These are phyloP conservation scores for Axea sp. DNA, from an alignment of 2,888 invertebrate genomes.

Conservation along the genomic window DNA sequence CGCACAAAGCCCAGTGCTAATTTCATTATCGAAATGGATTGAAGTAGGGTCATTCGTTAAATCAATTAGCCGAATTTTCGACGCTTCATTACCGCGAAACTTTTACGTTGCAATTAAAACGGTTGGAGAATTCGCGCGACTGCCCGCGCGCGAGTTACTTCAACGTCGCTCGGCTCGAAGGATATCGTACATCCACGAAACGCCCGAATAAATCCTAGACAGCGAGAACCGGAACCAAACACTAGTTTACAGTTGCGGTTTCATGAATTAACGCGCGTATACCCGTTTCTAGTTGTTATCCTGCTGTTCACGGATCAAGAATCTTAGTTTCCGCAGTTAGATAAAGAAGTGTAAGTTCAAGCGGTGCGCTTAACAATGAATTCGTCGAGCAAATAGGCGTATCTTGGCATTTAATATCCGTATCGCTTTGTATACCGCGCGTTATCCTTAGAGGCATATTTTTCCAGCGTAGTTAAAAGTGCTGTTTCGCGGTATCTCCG, in stretches of 20 bases:
- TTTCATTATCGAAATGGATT: conserved; percentile 38
- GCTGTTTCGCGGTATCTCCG: too few species aligned
- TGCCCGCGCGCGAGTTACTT: too few species aligned
- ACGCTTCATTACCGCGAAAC: conserved; percentile 18
- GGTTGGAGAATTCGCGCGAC: too few species aligned
- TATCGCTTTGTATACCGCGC: not conserved
- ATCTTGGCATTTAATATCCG: conserved; percentile 27
- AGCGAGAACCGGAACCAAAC: conserved; percentile 46
- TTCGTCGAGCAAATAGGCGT: conserved; percentile 25
- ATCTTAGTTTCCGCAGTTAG: conserved; percentile 57
- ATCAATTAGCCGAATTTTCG: conserved; percentile 32
- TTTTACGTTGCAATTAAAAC: conserved; percentile 24
- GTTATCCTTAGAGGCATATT: conserved; percentile 15
- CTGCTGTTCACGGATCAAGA: conserved; percentile 63
- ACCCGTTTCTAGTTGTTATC: conserved; percentile 53
- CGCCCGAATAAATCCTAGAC: conserved; percentile 58
- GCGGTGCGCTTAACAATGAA: conserved; percentile 32
- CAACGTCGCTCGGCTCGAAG: not conserved
- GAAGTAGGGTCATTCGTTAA: not conserved
- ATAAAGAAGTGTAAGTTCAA: conserved; percentile 58
- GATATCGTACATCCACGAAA: conserved; percentile 42
- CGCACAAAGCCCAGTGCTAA: conserved; percentile 23
- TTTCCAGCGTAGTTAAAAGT: too few species aligned
- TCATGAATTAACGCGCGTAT: conserved; percentile 56
- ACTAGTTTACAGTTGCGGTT: conserved; percentile 60